Evolutionary conservation across 2,797 vertebrate species (phyloP).

Genomic region (Paratrypauchen microcephalus): DNA sequence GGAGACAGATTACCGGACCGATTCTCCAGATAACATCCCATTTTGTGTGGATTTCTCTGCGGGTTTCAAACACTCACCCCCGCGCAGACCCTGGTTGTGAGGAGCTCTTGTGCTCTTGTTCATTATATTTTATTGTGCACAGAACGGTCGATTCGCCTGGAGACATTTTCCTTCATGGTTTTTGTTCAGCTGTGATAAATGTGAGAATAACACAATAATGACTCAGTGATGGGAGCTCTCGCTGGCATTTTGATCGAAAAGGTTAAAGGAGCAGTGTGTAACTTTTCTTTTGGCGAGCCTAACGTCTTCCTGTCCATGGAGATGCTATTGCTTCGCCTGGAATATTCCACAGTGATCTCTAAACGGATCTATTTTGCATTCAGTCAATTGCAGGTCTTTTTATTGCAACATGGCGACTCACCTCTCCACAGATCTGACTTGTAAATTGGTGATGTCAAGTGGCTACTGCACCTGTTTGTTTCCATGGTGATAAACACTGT

Average conservation of each 20-base stretch:
- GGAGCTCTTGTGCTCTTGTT: conserved; percentile 59
- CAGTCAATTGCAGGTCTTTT: too few relatives aligned
- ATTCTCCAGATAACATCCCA: conserved; percentile 74
- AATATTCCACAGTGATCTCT: too few relatives aligned
- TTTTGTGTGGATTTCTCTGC: conserved; percentile 74
- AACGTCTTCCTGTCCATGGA: too few relatives aligned
- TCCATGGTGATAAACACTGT: too few relatives aligned
- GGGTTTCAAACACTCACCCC: conserved; percentile 73
- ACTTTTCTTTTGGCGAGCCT: too few relatives aligned
- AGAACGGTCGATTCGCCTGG: conserved; percentile 59
- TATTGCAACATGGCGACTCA: not conserved
- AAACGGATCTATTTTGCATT: too few relatives aligned
- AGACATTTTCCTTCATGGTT: conserved; percentile 52
- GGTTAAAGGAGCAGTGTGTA: not conserved
- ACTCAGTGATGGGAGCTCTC: not conserved
- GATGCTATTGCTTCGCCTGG: too few relatives aligned
- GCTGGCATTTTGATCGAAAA: not conserved
- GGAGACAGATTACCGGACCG: conserved; percentile 71
- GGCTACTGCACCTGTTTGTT: too few relatives aligned
- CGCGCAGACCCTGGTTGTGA: conserved; percentile 50
- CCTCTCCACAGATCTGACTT: too few relatives aligned
- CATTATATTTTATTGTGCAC: conserved; percentile 70
- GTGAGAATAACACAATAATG: conserved; percentile 32
- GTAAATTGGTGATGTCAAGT: not conserved
- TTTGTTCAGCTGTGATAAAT: conserved; percentile 52